Evolutionary conservation across 2,797 vertebrate species (phyloP), one percentile per base, ranked within the genome.

Genomic region (Mus caroli): DNA sequence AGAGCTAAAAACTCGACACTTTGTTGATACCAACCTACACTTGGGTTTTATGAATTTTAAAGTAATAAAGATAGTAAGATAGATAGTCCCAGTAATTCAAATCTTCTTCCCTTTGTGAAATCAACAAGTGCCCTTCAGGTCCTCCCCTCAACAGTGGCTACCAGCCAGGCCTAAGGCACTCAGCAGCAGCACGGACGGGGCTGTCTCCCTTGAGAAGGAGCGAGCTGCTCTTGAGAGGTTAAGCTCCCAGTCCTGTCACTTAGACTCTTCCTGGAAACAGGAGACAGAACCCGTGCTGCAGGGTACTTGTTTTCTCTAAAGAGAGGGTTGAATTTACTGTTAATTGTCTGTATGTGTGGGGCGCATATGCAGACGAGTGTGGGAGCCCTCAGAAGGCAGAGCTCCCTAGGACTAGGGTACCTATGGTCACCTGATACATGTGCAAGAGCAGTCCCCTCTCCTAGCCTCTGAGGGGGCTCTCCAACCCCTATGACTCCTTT

Each of bases 51-150:
- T 37, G 75, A 69, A 37, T 37, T 94, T 94, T 76, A 91, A 94
- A 96, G 60, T 82, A 85, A 89, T 94, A 77, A 96, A 86, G 96
- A 88, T 6, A 86, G 31, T 40, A 92, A 87, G 43, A 69, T 20
- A 22, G 77, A 58, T 2, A 83, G 83, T 10, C 31, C 9, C 43
- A 67, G 62, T 1, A 58, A 62, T 37, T 28, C n/a, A 62, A 26
- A 90, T 75, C 4, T 77, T 78, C 37, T 4, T 91, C 46, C 14
- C 52, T 9, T 43, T 80, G 43, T 64, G 85, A 88, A 76, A 26
- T 90, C 31, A 80, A 31, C 2, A 75, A 50, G 15, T 28, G 34
- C 2, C n/a, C 92, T 79, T 84, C 28, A 37, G 58, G 8, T 46
- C n/a, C 54, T 88, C 90, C 62, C 43, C 19, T 94, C 52, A 76